Evolutionary conservation across 92 coral and sea anemone genomes (phyloP), one percentile per base, ranked within the genome.

Genomic region (Zoanthus sociatus): DNA sequence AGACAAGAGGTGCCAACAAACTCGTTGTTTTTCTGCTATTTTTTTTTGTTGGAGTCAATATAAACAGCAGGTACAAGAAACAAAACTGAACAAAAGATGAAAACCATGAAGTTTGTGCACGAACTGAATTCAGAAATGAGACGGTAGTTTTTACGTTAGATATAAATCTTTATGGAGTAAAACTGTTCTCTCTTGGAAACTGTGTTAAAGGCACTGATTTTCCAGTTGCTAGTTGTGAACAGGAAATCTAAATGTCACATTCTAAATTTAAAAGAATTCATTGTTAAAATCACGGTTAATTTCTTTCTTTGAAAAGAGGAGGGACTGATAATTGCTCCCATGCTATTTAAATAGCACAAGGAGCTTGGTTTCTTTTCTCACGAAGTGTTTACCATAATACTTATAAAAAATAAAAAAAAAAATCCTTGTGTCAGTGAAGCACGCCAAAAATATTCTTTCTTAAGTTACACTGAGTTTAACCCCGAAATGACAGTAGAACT

Each of bases 1-100:
- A 78, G 31, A 13, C 30, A n/a, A 33, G 13, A 67, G 85, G 73
- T 67, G 85, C 63, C 9, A 66, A 63, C 18, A 20, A 2, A 46
- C 45, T 74, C 84, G 60, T 81, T 81, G 75, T 81, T 66, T 66
- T 81, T 66, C 64, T 45, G 76, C 21, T 66, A 63, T 63, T 79
- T 66, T 63, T 79, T 66, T 50, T 7, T 46, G 73, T 11, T 81
- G 45, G 31, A 10, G 60, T 81, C 75, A 81, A 20, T 53, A 81
- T 44, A 79, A 81, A 81, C 85, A 81, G 44, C 85, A 16, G 12
- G 7, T 37, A 37, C 46, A 63, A 79, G 84, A 81, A 50, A 66
- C 85, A 66, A 81, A 81, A 81, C 75, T 26, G 26, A 81, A 47
- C 75, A 67, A 81, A 66, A 67, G 85, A 64, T 45, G 64, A 9